Evolutionary conservation across 2,888 invertebrate species (phyloP), one percentile per base, ranked within the genome.

Genomic region (Coecobrya sp.): DNA sequence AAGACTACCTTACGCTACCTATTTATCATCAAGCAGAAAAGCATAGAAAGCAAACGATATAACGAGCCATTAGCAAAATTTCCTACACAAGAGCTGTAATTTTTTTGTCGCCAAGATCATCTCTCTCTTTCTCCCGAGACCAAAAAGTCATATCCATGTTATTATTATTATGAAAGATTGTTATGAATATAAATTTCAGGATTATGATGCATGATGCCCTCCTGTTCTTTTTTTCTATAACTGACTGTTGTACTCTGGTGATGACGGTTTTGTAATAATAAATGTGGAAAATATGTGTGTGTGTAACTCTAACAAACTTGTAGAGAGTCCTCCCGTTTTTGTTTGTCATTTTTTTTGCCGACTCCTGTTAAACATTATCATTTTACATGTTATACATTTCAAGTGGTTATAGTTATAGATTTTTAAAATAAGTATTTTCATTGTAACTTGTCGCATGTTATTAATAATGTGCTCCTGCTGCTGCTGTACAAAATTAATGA

Each of bases 51-150:
- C 55, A 59, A 52, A 27, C 30, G 59, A 84, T 84, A 82, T 89
- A 89, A 89, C 89, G 89, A 84, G 52, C 90, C 90, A 90, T 90
- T n/a, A n/a, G n/a, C n/a, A n/a, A n/a, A n/a, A n/a, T n/a, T 90
- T 90, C 84, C 73, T n/a, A n/a, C 27, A 36, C n/a, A 70, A n/a
- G 36, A 1, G 5, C 11, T 36, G 36, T 19, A 7, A 65, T 65
- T 25, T 25, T 25, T 65, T 65, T 65, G 65, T 27, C 65, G 13
- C 65, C 22, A 65, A n/a, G 25, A 27, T 65, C 62, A 68, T n/a
- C 10, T 3, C 16, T 52, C 52, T 2, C 1, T 16, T 7, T n/a
- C 55, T 55, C 19, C 3, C 3, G 55, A 70, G 65, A 70, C 19
- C 59, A 59, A 65, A 52, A 19, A 55, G 62, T 2, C 4, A 27